Evolutionary conservation across 2,888 invertebrate species (phyloP).

Genomic region (Cheilosia vulpina): DNA sequence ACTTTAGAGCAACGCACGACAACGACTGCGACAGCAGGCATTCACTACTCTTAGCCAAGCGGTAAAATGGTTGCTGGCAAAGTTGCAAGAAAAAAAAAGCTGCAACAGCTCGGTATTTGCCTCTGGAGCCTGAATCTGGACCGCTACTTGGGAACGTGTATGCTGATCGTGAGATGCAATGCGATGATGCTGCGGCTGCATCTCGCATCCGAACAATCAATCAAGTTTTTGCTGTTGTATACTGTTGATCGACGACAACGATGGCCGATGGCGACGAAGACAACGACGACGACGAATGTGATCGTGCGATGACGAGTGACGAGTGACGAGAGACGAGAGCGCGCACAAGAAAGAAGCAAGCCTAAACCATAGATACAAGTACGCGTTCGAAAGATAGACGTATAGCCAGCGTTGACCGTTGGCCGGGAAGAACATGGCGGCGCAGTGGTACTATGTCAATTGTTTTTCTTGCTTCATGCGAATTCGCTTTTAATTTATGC

Average conservation of each 20-base stretch:
- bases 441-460: slow-evolving; percentile 54
- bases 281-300: slow-evolving; percentile 11
- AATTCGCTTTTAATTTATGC: slow-evolving; percentile 66
- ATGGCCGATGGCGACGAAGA: slow-evolving; percentile 26
- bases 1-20: slow-evolving; percentile 20
- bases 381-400: not conserved
- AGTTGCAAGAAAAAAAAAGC: slow-evolving; percentile 39
- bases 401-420: slow-evolving; percentile 48
- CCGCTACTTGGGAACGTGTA: slow-evolving; percentile 55
- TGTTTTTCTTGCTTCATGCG: slow-evolving; percentile 1
- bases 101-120: slow-evolving; percentile 38
- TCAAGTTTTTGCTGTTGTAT: slow-evolving; percentile 65
- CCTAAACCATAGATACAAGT: slow-evolving; percentile 13
- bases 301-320: not conserved
- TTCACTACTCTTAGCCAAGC: slow-evolving; percentile 42
- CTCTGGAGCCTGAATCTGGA: slow-evolving; percentile 18
- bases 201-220: slow-evolving; percentile 68
- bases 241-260: slow-evolving; percentile 54
- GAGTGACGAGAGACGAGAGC: slow-evolving; percentile 4
- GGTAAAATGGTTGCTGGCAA: slow-evolving; percentile 66
- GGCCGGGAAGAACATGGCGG: slow-evolving; percentile 68
- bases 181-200: slow-evolving; percentile 6
- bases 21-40: slow-evolving; percentile 5
- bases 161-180: slow-evolving; percentile 61
- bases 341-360: slow-evolving; percentile 9